Evolutionary conservation across 2,888 invertebrate genomes (phyloP), one percentile per base, ranked within the genome.

Genomic region (Agrypnus murinus): DNA sequence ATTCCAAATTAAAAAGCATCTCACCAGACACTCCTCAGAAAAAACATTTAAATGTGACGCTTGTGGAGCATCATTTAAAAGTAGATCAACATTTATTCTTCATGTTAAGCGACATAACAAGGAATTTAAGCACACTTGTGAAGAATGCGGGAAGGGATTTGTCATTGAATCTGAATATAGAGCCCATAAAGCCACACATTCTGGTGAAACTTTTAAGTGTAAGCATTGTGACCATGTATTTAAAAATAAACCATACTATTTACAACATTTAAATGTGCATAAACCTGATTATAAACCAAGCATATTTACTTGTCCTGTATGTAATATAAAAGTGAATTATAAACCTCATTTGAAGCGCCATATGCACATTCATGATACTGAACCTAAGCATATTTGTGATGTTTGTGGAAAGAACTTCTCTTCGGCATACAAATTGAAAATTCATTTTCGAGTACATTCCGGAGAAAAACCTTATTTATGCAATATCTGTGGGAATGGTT

Each of bases 381-480:
- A 40, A n/a, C 19, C 7, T 15, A 63, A 19, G 9, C 32, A 25
- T n/a, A 72, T 79, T 19, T 74, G 74, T 17, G 53, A 65, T 3
- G 15, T 67, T 8, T 74, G 74, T 36, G 69, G 64, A 8, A 72
- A 72, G 25, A 67, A 10, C 7, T 48, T 53, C 12, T 34, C 38
- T 9, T 48, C 48, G 10, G 34, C 7, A 12, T 8, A 5, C 8
- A 38, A 38, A 10, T 12, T 64, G 8, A n/a, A 9, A 1, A 12
- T 12, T 12, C 64, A 64, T 17, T 0, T 36, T 10, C 31, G n/a
- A 17, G n/a, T 50, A 14, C 64, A 64, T 15, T 10, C 6, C 1
- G 59, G 85, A 31, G 86, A 86, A 7, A 87, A 86, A 67, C 87
- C 85, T 38, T 87, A 84, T 71, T 87, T 86, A 57, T 89, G 89